These are phyloP conservation scores for Drosophila lacteicornis DNA, from an alignment of 1,140 invertebrate species.

Conservation along the genomic window DNA sequence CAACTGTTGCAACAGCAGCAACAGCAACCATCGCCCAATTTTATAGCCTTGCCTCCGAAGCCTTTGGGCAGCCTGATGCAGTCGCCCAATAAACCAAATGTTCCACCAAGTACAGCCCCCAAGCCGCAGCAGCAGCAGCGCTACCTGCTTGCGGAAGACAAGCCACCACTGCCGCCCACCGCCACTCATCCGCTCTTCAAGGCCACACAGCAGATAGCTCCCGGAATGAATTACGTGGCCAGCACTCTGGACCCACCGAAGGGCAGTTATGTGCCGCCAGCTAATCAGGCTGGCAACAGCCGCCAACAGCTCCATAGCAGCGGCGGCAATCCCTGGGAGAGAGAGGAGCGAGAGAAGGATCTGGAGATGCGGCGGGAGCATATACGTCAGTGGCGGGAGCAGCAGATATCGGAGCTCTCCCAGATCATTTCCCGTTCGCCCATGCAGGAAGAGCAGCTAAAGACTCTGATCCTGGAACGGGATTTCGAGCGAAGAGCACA, in stretches of 20 bases:
- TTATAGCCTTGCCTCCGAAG: slow-evolving; percentile 77
- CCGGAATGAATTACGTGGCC: slow-evolving; percentile 80
- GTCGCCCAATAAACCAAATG: slow-evolving; percentile 71
- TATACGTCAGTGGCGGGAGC: slow-evolving; percentile 89
- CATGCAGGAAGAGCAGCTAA: slow-evolving; percentile 94
- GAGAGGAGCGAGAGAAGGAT: slow-evolving; percentile 94
- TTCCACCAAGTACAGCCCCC: slow-evolving; percentile 78
- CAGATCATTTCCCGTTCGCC: slow-evolving; percentile 88
- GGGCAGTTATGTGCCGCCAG: slow-evolving; percentile 89
- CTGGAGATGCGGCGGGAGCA: slow-evolving; percentile 80
- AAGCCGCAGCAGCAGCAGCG: slow-evolving; percentile 84
- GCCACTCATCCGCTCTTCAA: slow-evolving; percentile 90
- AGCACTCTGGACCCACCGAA: slow-evolving; percentile 91
- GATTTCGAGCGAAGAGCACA: slow-evolving; percentile 95
- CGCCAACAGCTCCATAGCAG: slow-evolving; percentile 56
- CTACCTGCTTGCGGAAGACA: slow-evolving; percentile 82
- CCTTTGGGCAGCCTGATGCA: slow-evolving; percentile 69
- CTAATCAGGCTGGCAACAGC: slow-evolving; percentile 33
- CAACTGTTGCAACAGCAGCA: slow-evolving; percentile 69
- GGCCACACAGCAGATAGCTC: slow-evolving; percentile 86
- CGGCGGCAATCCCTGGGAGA: slow-evolving; percentile 92
- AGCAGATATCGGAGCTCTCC: slow-evolving; percentile 92
- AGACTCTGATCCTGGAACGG: slow-evolving; percentile 92
- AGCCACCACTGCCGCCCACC: slow-evolving; percentile 90
- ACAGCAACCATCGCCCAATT: slow-evolving; percentile 72